Percentiles rank a stretch among this genome's conserved stretches.
These are phyloP conservation scores for Ennomos quercinarius DNA, from an alignment of 2,888 invertebrate species.

Conservation along the genomic window DNA sequence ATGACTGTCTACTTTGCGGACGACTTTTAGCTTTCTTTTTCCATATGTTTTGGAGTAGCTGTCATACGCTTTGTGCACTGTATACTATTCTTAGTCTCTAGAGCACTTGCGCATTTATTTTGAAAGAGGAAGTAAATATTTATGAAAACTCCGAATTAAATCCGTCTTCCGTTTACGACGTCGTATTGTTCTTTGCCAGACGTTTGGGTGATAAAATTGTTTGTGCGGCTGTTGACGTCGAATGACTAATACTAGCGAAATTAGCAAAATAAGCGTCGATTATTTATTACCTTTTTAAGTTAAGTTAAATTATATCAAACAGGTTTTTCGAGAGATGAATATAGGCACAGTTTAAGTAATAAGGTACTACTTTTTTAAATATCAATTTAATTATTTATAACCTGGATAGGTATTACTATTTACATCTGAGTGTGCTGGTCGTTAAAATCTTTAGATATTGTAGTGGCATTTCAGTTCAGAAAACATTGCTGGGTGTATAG, in stretches of 20 bases:
- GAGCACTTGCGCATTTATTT: slow-evolving; percentile 56
- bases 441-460: too few relatives aligned
- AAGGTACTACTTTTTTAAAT: too few relatives aligned
- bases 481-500: too few relatives aligned
- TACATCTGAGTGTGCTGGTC: too few relatives aligned
- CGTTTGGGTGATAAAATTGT: slow-evolving; percentile 56
- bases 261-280: too few relatives aligned
- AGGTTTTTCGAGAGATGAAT: too few relatives aligned
- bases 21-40: slow-evolving; percentile 40
- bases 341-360: too few relatives aligned
- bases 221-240: slow-evolving; percentile 47
- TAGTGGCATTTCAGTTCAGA: too few relatives aligned
- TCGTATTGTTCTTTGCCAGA: slow-evolving; percentile 58
- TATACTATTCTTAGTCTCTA: slow-evolving; percentile 50
- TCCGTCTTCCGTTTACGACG: slow-evolving; percentile 59
- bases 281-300: too few relatives aligned
- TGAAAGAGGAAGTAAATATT: slow-evolving; percentile 60
- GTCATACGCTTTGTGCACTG: slow-evolving; percentile 51
- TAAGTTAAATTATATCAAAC: too few relatives aligned
- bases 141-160: slow-evolving; percentile 70
- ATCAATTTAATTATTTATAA: too few relatives aligned
- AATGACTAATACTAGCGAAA: slow-evolving; percentile 49
- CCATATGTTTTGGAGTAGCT: slow-evolving; percentile 57
- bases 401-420: too few relatives aligned
- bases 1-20: slow-evolving; percentile 8